Conservation (phyloP, 1,140 invertebrate species). For the Helicoverpa armigera region DNA sequence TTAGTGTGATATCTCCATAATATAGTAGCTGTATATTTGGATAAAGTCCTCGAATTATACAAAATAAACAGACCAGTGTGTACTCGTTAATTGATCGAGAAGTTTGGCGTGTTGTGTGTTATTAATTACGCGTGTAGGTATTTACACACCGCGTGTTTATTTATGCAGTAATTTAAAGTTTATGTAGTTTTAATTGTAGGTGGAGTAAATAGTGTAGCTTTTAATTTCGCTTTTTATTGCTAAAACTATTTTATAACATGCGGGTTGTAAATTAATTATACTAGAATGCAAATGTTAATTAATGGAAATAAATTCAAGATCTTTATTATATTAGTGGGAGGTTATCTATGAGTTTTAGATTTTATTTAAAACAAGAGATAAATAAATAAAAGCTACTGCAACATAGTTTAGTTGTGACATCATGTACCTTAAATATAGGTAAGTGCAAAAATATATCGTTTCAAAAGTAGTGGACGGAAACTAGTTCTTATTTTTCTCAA, state of each 20-base stretch:
- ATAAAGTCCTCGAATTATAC: background rate
- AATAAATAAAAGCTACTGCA: too few relatives aligned
- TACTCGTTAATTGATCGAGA: slow-evolving; percentile 27
- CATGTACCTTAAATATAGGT: too few relatives aligned
- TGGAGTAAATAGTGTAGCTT: background rate
- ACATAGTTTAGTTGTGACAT: too few relatives aligned
- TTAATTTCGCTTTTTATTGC: slow-evolving; percentile 18
- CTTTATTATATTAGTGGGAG: background rate
- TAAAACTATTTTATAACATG: background rate
- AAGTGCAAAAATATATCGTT: too few relatives aligned
- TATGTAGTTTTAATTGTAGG: slow-evolving; percentile 21
- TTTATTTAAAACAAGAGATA: background rate
- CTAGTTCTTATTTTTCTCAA: too few relatives aligned
- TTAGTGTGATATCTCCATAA: background rate
- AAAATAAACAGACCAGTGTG: background rate
- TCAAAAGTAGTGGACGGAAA: too few relatives aligned
- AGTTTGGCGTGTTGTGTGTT: background rate
- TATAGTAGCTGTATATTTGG: background rate
- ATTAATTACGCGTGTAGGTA: background rate
- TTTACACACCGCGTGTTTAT: background rate
- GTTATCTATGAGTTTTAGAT: background rate
- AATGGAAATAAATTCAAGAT: background rate
- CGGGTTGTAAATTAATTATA: background rate
- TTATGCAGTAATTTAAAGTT: background rate
- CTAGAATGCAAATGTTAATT: background rate